These are phyloP conservation scores for Hyles vespertilio DNA, from an alignment of 1,140 invertebrate species.

Conservation along the genomic window DNA sequence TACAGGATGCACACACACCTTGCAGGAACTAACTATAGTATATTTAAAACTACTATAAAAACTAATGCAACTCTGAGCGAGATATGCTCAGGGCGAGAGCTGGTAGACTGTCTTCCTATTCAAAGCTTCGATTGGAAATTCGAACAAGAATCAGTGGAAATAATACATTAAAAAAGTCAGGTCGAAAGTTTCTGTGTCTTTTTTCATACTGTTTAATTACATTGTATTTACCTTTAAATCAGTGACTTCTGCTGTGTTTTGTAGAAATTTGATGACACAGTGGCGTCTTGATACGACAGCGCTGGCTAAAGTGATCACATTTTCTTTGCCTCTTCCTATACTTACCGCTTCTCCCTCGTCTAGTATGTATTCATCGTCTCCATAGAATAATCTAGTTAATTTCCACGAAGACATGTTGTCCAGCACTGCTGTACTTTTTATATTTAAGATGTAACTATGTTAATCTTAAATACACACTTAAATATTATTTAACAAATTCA, in stretches of 20 bases:
- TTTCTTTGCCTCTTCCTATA: conserved; percentile 47
- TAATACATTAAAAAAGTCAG: no score
- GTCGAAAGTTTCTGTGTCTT: no score
- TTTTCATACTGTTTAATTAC: no score
- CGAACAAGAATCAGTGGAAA: no score
- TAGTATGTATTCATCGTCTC: conserved; percentile 44
- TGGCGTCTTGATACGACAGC: conserved; percentile 60
- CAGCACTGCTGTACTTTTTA: background rate
- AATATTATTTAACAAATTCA: conserved; percentile 20
- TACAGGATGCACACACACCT: no score
- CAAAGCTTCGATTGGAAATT: no score
- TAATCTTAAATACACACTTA: no score
- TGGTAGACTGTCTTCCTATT: no score
- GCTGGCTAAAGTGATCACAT: conserved; percentile 50
- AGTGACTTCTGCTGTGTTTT: conserved; percentile 43
- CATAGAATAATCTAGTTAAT: conserved; percentile 45
- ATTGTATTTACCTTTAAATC: conserved; percentile 46
- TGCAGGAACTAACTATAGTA: no score
- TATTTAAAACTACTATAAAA: no score
- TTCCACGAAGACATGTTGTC: conserved; percentile 63
- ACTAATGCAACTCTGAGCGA: no score
- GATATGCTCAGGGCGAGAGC: no score
- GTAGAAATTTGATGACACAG: conserved; percentile 47
- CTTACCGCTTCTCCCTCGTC: conserved; percentile 44
- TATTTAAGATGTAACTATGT: conserved; percentile 4